Evolutionary conservation across 2,113 vertebrate species (phyloP).

Genomic region (Microcebus tavaratra): DNA sequence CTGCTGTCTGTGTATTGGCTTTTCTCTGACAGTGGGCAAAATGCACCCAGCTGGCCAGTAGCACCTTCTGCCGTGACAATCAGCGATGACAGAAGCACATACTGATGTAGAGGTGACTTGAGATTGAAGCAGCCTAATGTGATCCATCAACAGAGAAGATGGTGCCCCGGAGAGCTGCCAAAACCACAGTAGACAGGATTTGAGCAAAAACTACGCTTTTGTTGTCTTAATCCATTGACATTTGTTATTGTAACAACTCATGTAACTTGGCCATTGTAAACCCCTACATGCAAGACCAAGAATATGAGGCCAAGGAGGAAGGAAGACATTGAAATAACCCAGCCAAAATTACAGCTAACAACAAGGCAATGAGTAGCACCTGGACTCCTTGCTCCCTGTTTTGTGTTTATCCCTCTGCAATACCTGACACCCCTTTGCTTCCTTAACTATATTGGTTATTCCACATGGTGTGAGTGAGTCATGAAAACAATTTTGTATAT

Average conservation of each 20-base stretch:
- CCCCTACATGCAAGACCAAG: neutral
- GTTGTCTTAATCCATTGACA: neutral
- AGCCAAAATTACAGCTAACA: neutral
- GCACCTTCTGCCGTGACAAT: too few species aligned
- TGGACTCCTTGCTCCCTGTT: rapidly evolving
- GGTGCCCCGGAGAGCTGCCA: neutral
- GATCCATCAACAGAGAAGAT: neutral
- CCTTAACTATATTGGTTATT: neutral
- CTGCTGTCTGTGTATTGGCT: too few species aligned
- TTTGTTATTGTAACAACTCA: neutral
- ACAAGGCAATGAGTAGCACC: rapidly evolving
- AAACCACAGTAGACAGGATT: neutral
- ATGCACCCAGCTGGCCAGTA: too few species aligned
- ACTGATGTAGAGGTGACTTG: rapidly evolving
- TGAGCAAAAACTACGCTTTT: neutral
- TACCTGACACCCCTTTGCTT: rapidly evolving
- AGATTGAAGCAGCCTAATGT: neutral
- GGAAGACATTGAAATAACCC: neutral
- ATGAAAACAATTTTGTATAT: neutral
- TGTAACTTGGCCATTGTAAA: neutral
- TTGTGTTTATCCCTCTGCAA: neutral
- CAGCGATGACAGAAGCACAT: neutral
- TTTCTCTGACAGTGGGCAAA: too few species aligned
- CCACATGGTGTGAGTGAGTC: neutral
- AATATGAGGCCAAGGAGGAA: neutral